Base-by-base conservation (phyloP, 2,888 invertebrate genomes). In the Tinea pellionella region DNA sequence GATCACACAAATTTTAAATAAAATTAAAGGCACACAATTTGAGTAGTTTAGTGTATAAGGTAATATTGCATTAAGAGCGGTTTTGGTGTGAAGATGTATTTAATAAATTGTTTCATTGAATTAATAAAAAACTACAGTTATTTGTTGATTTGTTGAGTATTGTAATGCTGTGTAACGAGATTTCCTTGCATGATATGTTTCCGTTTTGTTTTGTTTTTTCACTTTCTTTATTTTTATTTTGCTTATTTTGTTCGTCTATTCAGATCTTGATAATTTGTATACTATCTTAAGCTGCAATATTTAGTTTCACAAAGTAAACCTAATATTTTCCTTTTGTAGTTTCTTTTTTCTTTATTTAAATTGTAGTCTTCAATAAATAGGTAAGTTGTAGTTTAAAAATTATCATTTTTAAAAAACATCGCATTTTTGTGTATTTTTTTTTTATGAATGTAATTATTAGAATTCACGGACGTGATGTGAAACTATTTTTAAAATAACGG, bases 171-270 rank as follows among this genome's bases (percentile, higher is more conserved):
- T 76, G 75, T 83, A 85, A 87, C 86, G 86, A 87, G 86, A 87
- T 87, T 87, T 86, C 80, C 83, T 84, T 84, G 86, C 86, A 86
- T 86, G 85, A 82, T 82, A 80, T 76, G 53, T 53, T 80, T 77
- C 70, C 51, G 41, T 18, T 51, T 56, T 57, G 43, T 12, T 29
- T n/a, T n/a, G 15, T 41, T 41, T 6, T 13, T 15, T 65, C 60
- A 64, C 64, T 65, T 66, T 65, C 65, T 65, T 64, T 64, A 62
- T 59, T 18, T 18, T 41, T 24, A 18, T 58, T 56, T 41, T 41
- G 58, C 41, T 58, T 58, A 62, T 64, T 62, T 9, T 47, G 47
- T 47, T 37, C 9, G 9, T 2, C 37, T 37, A 9, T 37, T 37
- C 37, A 6, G 37, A 2, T 12, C 3, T 37, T 9, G 3, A 6